Evolutionary conservation across 2,113 vertebrate species (phyloP), one percentile per base, ranked within the genome.

Genomic region (Holacanthus passer): DNA sequence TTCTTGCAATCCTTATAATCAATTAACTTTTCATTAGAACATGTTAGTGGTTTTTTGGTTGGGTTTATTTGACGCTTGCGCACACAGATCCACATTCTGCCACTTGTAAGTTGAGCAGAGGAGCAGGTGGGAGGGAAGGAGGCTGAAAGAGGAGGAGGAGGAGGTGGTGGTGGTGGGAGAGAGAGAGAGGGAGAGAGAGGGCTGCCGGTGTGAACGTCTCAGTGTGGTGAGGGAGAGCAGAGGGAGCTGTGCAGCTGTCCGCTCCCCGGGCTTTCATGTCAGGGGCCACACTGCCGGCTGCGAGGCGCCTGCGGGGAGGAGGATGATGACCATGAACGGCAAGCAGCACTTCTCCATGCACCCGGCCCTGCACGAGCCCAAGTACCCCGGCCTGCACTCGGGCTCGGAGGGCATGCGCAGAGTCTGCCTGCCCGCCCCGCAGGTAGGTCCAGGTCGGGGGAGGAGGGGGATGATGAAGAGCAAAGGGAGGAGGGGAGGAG

Each of bases 341-440:
- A 98, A 98, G 95, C 97, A 97, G 95, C 96, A 97, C 62, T 97
- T 98, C 96, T 88, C 96, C 93, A 94, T 97, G 97, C 96, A 97
- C 94, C 95, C 96, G 35, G 96, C 95, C 77, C 95, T 98, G 80
- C 96, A 97, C 86, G 97, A 98, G 89, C 96, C 96, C 95, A 98
- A 98, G 92, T 97, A 96, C 91, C 89, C 96, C 92, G 89, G 96
- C 92, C 95, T 97, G 94, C 97, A 97, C 93, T 89, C 97, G 84
- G 88, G 96, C 94, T 93, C 96, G 73, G 97, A 98, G 94, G 95
- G 97, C 84, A 97, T 99, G 97, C 97, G 98, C 94, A 96, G 98
- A 88, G 96, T 97, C 88, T 98, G 97, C 89, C 96, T 98, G 89
- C 94, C 96, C 87, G 96, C 96, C 95, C 96, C 97, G 93, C 97